These are phyloP conservation scores for Agonopterix heracliana DNA, from an alignment of 2,888 invertebrate species.

Conservation along the genomic window DNA sequence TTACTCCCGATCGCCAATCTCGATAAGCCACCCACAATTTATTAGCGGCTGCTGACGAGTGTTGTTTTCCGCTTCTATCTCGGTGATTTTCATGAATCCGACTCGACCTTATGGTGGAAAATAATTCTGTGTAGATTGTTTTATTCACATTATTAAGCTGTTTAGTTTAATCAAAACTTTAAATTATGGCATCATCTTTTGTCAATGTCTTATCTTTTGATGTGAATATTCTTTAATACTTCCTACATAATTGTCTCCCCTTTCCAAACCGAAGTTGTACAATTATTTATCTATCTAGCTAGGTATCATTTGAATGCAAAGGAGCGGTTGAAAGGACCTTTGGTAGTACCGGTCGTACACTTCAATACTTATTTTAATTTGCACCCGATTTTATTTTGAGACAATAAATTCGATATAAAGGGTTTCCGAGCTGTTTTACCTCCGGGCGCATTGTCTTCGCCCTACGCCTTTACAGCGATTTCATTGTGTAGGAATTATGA, in stretches of 20 bases:
- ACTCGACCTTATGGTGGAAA: too few species aligned
- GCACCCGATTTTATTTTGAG: constrained; percentile 75
- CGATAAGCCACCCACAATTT: constrained; percentile 64
- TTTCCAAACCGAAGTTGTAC: too few species aligned
- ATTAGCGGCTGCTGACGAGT: constrained; percentile 51
- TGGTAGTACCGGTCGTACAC: constrained; percentile 34
- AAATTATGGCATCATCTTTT: not conserved
- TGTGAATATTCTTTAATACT: too few species aligned
- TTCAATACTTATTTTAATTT: constrained; percentile 69
- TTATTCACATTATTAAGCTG: too few species aligned
- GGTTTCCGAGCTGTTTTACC: constrained; percentile 70
- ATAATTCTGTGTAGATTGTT: too few species aligned
- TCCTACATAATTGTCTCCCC: too few species aligned
- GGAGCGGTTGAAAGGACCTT: constrained; percentile 32
- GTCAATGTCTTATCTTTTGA: too few species aligned
- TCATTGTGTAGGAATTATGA: constrained; percentile 70
- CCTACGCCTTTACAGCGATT: constrained; percentile 65
- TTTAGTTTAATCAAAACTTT: too few species aligned
- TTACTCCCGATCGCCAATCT: constrained; percentile 61
- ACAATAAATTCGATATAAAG: constrained; percentile 72
- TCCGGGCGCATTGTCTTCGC: constrained; percentile 75
- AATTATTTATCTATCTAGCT: too few species aligned
- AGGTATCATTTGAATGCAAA: constrained; percentile 23
- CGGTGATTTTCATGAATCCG: not conserved
- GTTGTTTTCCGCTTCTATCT: constrained; percentile 41